Evolutionary conservation across 2,888 invertebrate species (phyloP).

Genomic region (Caenorhabditis doughertyi): DNA sequence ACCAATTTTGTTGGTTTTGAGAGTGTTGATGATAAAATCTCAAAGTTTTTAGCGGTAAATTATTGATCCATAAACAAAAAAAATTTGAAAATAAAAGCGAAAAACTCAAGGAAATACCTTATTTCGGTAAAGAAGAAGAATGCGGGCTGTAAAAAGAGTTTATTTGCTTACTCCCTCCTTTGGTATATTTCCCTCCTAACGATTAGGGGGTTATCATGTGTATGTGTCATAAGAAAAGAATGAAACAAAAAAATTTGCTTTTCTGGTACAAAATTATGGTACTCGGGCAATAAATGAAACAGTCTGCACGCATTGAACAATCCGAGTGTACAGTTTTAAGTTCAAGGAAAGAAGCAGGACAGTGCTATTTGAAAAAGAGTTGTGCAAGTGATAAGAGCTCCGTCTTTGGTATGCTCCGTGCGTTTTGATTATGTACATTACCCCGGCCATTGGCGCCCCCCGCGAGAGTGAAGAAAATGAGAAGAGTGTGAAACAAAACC

Average conservation of each 20-base stretch:
- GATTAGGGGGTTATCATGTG: conserved; percentile 30
- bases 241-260: conserved; percentile 8
- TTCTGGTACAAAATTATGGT: conserved; percentile 2
- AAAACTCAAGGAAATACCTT: background rate
- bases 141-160: conserved; percentile 19
- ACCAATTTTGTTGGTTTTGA: conserved; percentile 37
- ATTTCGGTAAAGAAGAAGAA: background rate
- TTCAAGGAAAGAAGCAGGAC: conserved; percentile 29
- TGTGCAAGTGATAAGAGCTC: conserved; percentile 61
- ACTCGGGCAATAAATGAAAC: conserved; percentile 8
- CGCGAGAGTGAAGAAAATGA: conserved; percentile 8
- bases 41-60: conserved; percentile 1
- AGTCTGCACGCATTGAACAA: conserved; percentile 9
- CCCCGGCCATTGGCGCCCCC: conserved; percentile 45
- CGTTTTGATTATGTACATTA: conserved; percentile 60
- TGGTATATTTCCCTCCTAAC: conserved; percentile 13
- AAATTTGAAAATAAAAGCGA: background rate
- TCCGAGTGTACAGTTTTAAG: conserved; percentile 44
- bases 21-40: conserved; percentile 20
- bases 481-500: conserved; percentile 54
- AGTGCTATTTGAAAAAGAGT: conserved; percentile 26
- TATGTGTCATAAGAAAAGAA: conserved; percentile 27
- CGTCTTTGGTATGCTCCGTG: conserved; percentile 41
- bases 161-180: conserved; percentile 31
- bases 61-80: background rate